Percentiles rank a stretch among this genome's conserved stretches.
These are phyloP conservation scores for Kryptolebias marmoratus DNA, from an alignment of 2,113 vertebrate species.

Conservation along the genomic window DNA sequence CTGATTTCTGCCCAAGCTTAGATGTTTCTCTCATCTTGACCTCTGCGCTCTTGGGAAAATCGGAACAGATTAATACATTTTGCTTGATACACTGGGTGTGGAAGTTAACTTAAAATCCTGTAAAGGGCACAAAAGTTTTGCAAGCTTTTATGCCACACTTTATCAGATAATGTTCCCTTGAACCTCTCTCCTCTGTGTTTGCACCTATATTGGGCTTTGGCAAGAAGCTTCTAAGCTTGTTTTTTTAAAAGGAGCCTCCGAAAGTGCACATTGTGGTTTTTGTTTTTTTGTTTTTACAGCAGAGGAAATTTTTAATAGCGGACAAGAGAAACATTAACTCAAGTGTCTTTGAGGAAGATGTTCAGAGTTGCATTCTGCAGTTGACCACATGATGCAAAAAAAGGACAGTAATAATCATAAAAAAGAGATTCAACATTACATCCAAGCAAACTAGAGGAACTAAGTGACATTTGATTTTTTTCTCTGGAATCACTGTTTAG, in stretches of 20 bases:
- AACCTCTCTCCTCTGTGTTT: slow-evolving; percentile 8
- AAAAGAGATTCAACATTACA: neutral
- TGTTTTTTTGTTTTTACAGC: slow-evolving; percentile 5
- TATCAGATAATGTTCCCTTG: slow-evolving; percentile 9
- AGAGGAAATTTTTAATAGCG: slow-evolving; percentile 6
- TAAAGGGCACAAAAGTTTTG: slow-evolving; percentile 22
- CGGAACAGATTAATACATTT: slow-evolving; percentile 25
- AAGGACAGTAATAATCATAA: neutral
- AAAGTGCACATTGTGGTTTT: slow-evolving; percentile 14
- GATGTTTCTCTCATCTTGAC: slow-evolving; percentile 48
- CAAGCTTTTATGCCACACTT: neutral
- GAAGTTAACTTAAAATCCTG: slow-evolving; percentile 5
- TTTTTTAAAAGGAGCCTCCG: slow-evolving; percentile 11
- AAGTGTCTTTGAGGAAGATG: slow-evolving; percentile 1
- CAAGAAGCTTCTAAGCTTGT: slow-evolving; percentile 9
- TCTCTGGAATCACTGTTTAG: too few species aligned
- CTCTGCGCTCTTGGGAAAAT: slow-evolving; percentile 32
- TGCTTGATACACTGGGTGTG: slow-evolving; percentile 21
- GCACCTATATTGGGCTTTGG: neutral
- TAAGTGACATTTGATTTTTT: too few species aligned
- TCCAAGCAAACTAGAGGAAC: too few species aligned
- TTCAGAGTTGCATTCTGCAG: neutral
- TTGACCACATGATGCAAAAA: neutral
- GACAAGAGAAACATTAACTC: neutral
- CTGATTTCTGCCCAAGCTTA: slow-evolving; percentile 50